Conservation (phyloP, 2,888 invertebrate species). For the Agrochola circellaris region DNA sequence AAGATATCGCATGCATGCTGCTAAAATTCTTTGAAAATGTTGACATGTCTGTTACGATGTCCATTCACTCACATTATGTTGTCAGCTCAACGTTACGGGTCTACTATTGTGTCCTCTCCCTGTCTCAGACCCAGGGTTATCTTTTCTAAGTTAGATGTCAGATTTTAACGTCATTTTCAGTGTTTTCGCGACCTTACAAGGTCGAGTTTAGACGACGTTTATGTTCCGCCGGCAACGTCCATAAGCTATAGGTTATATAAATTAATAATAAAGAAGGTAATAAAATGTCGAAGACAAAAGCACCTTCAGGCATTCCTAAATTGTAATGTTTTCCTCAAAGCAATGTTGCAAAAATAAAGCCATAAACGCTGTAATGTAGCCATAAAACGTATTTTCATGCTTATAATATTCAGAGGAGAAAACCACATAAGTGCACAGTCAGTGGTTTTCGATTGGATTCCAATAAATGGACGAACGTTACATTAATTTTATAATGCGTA, state of each 20-base stretch:
- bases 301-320: conserved; percentile 37
- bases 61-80: neutral
- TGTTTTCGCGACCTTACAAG: conserved; percentile 6
- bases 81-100: neutral
- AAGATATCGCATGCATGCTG: neutral
- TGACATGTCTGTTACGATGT: neutral
- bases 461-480: conserved; percentile 55
- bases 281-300: conserved; percentile 51
- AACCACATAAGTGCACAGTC: conserved; percentile 59
- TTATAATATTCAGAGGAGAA: conserved; percentile 60
- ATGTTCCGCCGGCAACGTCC: neutral
- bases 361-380: conserved; percentile 63
- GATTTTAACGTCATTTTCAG: conserved; percentile 1
- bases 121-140: neutral
- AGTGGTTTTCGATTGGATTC: conserved; percentile 65
- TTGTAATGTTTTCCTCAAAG: conserved; percentile 57
- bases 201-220: neutral
- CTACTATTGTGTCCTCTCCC: neutral
- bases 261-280: conserved; percentile 33
- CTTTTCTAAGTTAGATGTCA: neutral
- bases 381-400: conserved; percentile 65
- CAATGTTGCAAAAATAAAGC: conserved; percentile 63
- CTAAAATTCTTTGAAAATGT: conserved; percentile 1
- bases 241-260: conserved; percentile 10
- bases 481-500: conserved; percentile 57